A percentile compares a stretch with the other conserved stretches of the same genome.
These are phyloP conservation scores for Allygus modestus DNA, from an alignment of 2,888 invertebrate species.

Conservation along the genomic window DNA sequence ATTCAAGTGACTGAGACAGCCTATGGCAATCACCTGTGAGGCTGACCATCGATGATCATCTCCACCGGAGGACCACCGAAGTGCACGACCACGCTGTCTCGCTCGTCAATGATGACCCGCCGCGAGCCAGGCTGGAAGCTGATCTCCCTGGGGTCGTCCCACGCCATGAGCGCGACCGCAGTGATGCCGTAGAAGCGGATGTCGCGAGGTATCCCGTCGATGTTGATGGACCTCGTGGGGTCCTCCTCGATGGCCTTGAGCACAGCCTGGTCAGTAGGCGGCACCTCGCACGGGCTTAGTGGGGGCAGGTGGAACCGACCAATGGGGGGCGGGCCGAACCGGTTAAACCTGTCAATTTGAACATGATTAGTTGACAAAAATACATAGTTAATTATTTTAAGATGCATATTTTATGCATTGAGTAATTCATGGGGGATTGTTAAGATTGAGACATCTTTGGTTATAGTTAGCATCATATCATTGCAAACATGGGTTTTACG, in stretches of 20 bases:
- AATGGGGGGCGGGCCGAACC: conserved; percentile 35
- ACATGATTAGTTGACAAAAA: too few relatives aligned
- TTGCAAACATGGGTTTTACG: too few relatives aligned
- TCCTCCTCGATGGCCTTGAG: conserved; percentile 81
- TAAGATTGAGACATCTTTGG: too few relatives aligned
- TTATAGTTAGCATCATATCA: too few relatives aligned
- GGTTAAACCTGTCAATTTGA: conserved; percentile 42
- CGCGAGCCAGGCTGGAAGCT: conserved; percentile 89
- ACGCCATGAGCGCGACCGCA: conserved; percentile 90
- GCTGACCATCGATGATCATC: conserved; percentile 82
- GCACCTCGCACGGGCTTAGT: conserved; percentile 72
- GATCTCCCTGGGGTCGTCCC: conserved; percentile 92
- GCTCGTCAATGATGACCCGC: conserved; percentile 85
- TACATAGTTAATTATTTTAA: too few relatives aligned
- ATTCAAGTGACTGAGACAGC: too few relatives aligned
- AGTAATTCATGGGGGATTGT: too few relatives aligned
- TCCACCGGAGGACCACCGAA: conserved; percentile 78
- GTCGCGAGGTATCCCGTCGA: conserved; percentile 88
- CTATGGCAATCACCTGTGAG: conserved; percentile 61
- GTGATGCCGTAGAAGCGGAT: conserved; percentile 92
- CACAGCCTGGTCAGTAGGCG: conserved; percentile 74
- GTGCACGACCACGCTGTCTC: conserved; percentile 67
- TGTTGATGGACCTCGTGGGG: conserved; percentile 87
- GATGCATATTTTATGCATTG: too few relatives aligned
- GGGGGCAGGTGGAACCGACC: conserved; percentile 66